Base-by-base conservation (phyloP, 2,113 vertebrate species). In the Ophthalmolycus amberensis region DNA sequence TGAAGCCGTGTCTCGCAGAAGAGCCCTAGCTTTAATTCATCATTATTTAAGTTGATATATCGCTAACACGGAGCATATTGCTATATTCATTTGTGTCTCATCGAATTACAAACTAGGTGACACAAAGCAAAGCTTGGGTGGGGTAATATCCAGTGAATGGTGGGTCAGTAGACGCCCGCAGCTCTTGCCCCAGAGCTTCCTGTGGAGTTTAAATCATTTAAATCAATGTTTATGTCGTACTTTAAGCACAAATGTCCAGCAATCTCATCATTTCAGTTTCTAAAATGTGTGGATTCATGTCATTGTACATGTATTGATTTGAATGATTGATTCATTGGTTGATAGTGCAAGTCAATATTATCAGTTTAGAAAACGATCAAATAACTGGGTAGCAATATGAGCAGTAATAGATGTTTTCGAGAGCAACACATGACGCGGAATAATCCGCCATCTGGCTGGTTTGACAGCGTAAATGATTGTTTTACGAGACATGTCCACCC, bases 401-500 rank as follows among this genome's bases (percentile, higher is more conserved):
- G 9, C 16, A 56, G 62, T n/a, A 82, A 76, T 22, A 27, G 44
- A 29, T 71, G 42, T 34, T 70, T 63, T 16, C 18, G 16, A 22
- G 69, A 56, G 14, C 40, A 59, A 37, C 25, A 69, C 64, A 81
- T 82, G 12, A 68, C 56, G 11, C 18, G 14, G 52, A 73, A 84
- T 82, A 10, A 68, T 67, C 18, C 27, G 16, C 8, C 5, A 14
- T 70, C 42, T 62, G 12, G 34, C 16, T 38, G 6, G 59, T 76
- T 58, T 76, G 62, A 80, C 66, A n/a, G 37, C 9, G 4, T n/a
- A 20, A 66, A 82, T 66, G 20, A 63, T 52, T 63, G 56, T 63
- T 77, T 69, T 29, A 40, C 25, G 20, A 11, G 71, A 15, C 29
- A 50, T 58, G 25, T 40, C 5, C 63, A 14, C 20, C 40, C n/a